Evolutionary conservation across 2,113 vertebrate genomes (phyloP), one percentile per base, ranked within the genome.

Genomic region (Lycaon pictus): DNA sequence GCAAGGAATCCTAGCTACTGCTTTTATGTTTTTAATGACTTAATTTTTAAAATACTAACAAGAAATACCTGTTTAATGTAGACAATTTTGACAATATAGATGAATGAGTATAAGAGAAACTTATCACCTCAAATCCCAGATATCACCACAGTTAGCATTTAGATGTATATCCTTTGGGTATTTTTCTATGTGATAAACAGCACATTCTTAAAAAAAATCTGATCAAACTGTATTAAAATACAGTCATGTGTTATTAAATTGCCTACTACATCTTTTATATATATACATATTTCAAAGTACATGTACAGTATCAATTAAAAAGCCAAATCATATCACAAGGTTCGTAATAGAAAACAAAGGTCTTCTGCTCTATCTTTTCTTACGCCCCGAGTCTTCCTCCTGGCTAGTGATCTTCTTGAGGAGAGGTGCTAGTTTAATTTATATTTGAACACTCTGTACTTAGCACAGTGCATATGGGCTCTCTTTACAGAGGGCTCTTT

Each of bases 371-470:
- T 63, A 8, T 11, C 56, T 37, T 35, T 95, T 97, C 48, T 77
- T n/a, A 82, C n/a, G 88, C 23, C 72, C 82, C 76, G 25, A 48
- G 25, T 90, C 60, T 84, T 82, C 83, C 12, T 71, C n/a, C 55
- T 17, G 10, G 55, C 60, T 71, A 20, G 35, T 48, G 81, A 63
- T 79, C 67, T 77, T 82, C 82, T 27, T 87, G 71, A 93, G n/a
- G 63, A 67, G 35, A 93, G 74, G 11, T 55, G 67, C 79, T 87
- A 35, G 69, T 55, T 96, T 82, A 56, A 60, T 95, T 97, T 94
- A 67, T 85, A n/a, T 83, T 67, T 55, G 48, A 95, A 85, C n/a
- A 85, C 22, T 23, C 19, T 58, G 67, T 58, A 4, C 51, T 88
- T 95, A 67, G 65, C 67, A 12, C 71, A 74, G 23, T 63, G 43